Conservation (phyloP, 2,113 vertebrate genomes). For the Eptatretus burgeri region DNA sequence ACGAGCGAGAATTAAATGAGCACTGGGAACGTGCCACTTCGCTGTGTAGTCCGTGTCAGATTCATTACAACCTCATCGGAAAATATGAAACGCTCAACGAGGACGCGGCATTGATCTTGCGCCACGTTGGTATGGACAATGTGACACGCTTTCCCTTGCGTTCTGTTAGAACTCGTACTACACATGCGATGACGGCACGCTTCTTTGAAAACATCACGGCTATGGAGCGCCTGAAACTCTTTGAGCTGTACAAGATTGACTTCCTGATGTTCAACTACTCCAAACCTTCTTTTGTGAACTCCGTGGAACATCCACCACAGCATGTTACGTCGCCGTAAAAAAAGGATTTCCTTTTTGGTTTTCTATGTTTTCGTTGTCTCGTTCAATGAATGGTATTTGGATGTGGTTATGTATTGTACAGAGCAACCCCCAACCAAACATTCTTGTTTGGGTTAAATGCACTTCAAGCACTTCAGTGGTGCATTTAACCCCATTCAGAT, state of each 20-base stretch:
- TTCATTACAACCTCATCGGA: conserved; percentile 81
- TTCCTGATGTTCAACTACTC: conserved; percentile 99
- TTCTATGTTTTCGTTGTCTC: no score
- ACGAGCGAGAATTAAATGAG: conserved; percentile 34
- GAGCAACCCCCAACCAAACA: no score
- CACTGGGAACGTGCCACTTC: conserved; percentile 87
- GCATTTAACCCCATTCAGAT: no score
- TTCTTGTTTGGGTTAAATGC: no score
- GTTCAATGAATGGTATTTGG: no score
- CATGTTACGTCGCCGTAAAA: no score
- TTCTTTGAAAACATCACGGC: conserved; percentile 95
- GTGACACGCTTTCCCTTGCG: conserved; percentile 63
- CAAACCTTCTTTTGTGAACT: conserved; percentile 18
- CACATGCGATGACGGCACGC: conserved; percentile 73
- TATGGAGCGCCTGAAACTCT: conserved; percentile 50
- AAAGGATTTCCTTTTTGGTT: no score
- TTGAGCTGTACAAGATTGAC: conserved; percentile 84
- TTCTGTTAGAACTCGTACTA: conserved; percentile 86
- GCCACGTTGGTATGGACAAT: conserved; percentile 36
- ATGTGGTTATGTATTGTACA: no score
- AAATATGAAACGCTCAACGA: conserved; percentile 87
- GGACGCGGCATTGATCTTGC: conserved; percentile 54
- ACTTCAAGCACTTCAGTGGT: no score
- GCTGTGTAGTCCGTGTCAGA: conserved; percentile 84
- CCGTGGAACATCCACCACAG: no score